Conservation (phyloP, 2,888 invertebrate species). For the Neoaliturus tenellus region DNA sequence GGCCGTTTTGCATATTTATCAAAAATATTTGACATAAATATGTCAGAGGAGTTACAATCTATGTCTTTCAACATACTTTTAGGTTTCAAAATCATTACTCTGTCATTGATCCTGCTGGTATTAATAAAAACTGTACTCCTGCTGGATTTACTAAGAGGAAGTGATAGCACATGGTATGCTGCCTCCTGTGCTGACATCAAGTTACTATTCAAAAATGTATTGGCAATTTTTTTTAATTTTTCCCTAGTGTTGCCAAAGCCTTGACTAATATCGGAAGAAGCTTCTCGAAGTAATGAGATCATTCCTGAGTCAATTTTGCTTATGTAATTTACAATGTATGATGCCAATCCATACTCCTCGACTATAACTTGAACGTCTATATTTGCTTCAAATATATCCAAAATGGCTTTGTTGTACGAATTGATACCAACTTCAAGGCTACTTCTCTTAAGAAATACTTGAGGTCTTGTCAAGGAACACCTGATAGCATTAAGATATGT, state of each 20-base stretch:
- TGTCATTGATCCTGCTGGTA: conserved; percentile 3
- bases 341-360: conserved; percentile 14
- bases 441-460: conserved; percentile 5
- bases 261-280: not conserved
- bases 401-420: not conserved
- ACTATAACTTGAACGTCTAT: conserved; percentile 13
- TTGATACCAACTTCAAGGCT: conserved; percentile 36
- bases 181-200: conserved; percentile 13
- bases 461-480: conserved; percentile 16
- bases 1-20: conserved; percentile 17
- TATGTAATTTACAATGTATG: conserved; percentile 11
- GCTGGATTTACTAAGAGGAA: not conserved
- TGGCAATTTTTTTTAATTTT: not conserved
- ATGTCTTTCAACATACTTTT: not conserved
- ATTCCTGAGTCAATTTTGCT: conserved; percentile 33
- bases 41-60: not conserved
- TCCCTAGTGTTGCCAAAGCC: conserved; percentile 12
- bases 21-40: conserved; percentile 3
- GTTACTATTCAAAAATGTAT: not conserved
- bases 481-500: not conserved
- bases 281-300: not conserved
- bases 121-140: not conserved
- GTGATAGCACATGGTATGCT: not conserved
- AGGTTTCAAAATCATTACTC: conserved; percentile 1
- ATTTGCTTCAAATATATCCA: conserved; percentile 7